phyloP scores from a whole-genome alignment of 2,888 invertebrate genomes.

The Drosophila longiperda region DNA sequence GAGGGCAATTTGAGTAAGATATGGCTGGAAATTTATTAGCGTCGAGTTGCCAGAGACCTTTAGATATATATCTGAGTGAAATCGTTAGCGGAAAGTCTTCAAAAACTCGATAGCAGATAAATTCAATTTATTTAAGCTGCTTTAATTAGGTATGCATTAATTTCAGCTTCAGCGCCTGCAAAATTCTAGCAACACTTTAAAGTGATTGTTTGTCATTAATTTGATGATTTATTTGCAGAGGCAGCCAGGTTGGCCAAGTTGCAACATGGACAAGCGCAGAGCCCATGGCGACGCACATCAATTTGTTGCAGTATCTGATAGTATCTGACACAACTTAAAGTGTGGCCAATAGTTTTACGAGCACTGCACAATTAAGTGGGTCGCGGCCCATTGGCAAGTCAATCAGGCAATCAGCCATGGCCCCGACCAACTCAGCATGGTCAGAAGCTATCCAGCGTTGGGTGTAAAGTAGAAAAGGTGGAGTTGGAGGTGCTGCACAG shows the following conservation, averaged over 20 bases:
- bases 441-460: background rate
- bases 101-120: slow-evolving; percentile 16
- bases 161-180: background rate
- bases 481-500: background rate
- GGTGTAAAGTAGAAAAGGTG: background rate
- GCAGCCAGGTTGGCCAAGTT: background rate
- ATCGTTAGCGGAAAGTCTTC: background rate
- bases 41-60: background rate
- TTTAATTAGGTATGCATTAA: slow-evolving; percentile 22
- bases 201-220: slow-evolving; percentile 1
- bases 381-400: slow-evolving; percentile 65
- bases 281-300: slow-evolving; percentile 6
- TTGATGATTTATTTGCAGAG: slow-evolving; percentile 12
- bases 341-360: slow-evolving; percentile 44
- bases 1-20: slow-evolving; percentile 8
- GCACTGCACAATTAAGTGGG: slow-evolving; percentile 63
- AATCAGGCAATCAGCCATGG: slow-evolving; percentile 70
- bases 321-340: slow-evolving; percentile 10
- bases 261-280: background rate
- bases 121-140: slow-evolving; percentile 29
- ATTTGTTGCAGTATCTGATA: slow-evolving; percentile 1
- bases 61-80: background rate
- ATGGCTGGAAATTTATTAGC: slow-evolving; percentile 36
- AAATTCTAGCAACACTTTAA: slow-evolving; percentile 2
- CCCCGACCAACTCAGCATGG: slow-evolving; percentile 21